Conservation (phyloP, 1,140 invertebrate genomes). For the Bombyx mori region ASM3026992v2 NC_085126.1:12491001-12491500, state of each 20-base stretch:
- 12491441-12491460: slow-evolving; percentile 73
- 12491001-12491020: not conserved
- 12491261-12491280: too few species aligned
- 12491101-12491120: too few species aligned
- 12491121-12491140: too few species aligned
- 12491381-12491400: slow-evolving; percentile 74
- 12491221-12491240: too few species aligned
- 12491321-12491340: slow-evolving; percentile 71
- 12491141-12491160: too few species aligned
- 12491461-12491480: slow-evolving; percentile 77
- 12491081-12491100: too few species aligned
- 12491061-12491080: too few species aligned
- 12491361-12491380: slow-evolving; percentile 81
- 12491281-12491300: not conserved
- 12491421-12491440: slow-evolving; percentile 85
- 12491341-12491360: slow-evolving; percentile 30
- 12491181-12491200: too few species aligned
- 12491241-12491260: too few species aligned
- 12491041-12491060: too few species aligned
- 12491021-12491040: not conserved
- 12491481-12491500: slow-evolving; percentile 69
- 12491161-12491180: too few species aligned
- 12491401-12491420: slow-evolving; percentile 73
- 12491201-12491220: too few species aligned
- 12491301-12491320: slow-evolving; percentile 74